phyloP scores from a whole-genome alignment of 2,888 invertebrate species.

The Drosophila mercatorum region DNA sequence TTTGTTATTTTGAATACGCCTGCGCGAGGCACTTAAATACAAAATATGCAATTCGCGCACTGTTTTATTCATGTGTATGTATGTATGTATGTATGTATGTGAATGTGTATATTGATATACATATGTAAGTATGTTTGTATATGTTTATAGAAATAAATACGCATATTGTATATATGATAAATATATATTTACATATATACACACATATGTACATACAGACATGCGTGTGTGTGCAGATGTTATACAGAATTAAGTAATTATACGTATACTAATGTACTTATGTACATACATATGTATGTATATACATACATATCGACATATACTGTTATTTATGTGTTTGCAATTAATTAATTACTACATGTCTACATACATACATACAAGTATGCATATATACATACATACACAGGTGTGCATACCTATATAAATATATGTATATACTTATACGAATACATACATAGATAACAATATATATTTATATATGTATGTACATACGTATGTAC shows the following conservation, averaged over 20 bases:
- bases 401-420: no score
- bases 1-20: conserved; percentile 11
- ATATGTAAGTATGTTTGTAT: neutral
- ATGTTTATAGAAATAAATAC: no score
- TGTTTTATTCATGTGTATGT: conserved; percentile 1
- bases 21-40: conserved; percentile 11
- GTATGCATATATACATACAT: neutral
- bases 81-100: neutral
- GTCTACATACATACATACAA: neutral
- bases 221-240: neutral
- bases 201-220: no score
- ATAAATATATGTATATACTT: no score
- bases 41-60: conserved; percentile 9
- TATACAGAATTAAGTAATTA: neutral
- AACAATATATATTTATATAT: no score
- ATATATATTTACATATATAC: neutral
- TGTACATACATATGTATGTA: neutral
- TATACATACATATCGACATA: no score
- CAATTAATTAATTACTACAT: no score
- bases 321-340: no score
- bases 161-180: no score
- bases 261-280: neutral
- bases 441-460: no score
- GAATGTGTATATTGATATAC: neutral
- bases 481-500: neutral